Base-by-base conservation (phyloP, 2,888 invertebrate genomes). In the Noctua janthina region DNA sequence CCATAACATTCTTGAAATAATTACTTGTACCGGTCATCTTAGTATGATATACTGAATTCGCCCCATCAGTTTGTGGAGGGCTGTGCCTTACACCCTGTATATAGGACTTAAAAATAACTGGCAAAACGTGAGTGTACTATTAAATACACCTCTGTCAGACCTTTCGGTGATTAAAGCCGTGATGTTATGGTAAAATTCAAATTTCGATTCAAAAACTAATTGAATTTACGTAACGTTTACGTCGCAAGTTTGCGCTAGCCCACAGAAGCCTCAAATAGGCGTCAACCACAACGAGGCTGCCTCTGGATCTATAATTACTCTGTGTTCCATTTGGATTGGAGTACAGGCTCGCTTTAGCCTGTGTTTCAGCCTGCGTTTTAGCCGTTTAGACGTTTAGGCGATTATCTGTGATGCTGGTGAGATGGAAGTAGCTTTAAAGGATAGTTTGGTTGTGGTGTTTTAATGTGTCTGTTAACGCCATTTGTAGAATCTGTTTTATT, bases 241-340 rank as follows among this genome's bases (percentile, higher is more conserved):
- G 46, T 68, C n/a, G 15, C n/a, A 0, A 10, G 8, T 68, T 29
- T 1, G 5, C 3, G 17, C 10, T 17, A 68, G n/a, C 68, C 46
- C 15, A 46, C 75, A 82, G 79, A 86, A 59, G 67, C 85, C 39
- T 68, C 68, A 83, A 88, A 86, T 85, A 82, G 86, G 46, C 54
- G 51, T 17, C 29, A 29, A 81, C 84, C 89, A 62, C 87, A 81
- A 43, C 59, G 43, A 29, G 29, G 49, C 15, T 13, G 64, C 54
- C 74, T 87, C 79, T 87, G 62, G 7, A 73, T 62, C 76, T 76
- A 68, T 87, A 87, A 87, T 87, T 81, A 87, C 87, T 81, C 87
- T 87, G 84, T 86, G 83, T 79, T 83, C 79, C 78, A 79, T 82
- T 88, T 78, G 51, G 56, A 78, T 76, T 64, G 87, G 56, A 82